Evolutionary conservation across 2,113 vertebrate species (phyloP).

Genomic region (Apaloderma vittatum): DNA sequence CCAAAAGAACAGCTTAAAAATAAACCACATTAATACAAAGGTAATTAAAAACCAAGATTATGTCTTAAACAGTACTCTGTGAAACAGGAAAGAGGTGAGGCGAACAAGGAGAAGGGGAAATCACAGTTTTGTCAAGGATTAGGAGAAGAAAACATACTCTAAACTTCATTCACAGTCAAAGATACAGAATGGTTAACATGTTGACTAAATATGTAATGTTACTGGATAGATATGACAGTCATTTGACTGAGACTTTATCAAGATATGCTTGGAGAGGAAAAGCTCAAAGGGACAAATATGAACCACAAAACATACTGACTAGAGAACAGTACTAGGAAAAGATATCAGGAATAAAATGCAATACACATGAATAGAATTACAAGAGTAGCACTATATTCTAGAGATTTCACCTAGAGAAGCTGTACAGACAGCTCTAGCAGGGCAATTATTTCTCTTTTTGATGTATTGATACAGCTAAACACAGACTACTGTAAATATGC

Average conservation of each 20-base stretch:
- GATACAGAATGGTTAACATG: neutral
- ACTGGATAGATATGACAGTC: neutral
- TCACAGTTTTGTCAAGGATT: neutral
- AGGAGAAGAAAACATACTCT: neutral
- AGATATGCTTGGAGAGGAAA: neutral
- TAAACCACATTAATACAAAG: neutral
- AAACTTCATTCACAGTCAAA: neutral
- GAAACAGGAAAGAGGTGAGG: neutral
- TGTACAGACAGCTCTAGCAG: neutral
- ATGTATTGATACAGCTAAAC: neutral
- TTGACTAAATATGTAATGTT: neutral
- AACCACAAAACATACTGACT: neutral
- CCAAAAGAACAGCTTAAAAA: neutral
- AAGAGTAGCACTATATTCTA: neutral
- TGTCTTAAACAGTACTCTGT: neutral
- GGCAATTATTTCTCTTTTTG: neutral
- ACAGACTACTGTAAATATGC: neutral
- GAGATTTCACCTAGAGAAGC: neutral
- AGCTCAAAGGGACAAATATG: neutral
- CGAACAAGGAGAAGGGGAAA: neutral
- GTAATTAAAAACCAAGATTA: neutral
- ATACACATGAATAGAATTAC: neutral
- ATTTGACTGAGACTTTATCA: neutral
- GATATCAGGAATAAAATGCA: neutral
- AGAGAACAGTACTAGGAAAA: neutral